These are phyloP conservation scores for Drosophila borborema DNA, from an alignment of 2,888 invertebrate species.

Conservation along the genomic window DNA sequence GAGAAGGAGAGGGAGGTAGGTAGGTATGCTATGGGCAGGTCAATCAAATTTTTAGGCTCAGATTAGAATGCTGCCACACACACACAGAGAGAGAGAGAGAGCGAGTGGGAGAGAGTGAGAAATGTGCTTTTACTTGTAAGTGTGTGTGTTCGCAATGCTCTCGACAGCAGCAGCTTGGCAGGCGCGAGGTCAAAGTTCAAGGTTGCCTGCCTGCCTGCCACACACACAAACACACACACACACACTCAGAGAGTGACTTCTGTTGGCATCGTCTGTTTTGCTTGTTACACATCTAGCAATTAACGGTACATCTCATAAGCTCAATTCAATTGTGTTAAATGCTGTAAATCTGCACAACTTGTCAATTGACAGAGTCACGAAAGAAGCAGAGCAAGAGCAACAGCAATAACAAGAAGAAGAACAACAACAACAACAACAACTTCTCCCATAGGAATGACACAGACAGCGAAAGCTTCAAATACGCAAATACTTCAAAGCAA, in stretches of 20 bases:
- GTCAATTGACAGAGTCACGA: constrained; percentile 17
- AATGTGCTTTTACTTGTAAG: not conserved
- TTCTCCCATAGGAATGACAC: constrained; percentile 26
- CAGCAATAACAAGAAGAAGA: not conserved
- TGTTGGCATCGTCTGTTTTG: constrained; percentile 5
- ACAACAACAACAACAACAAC: constrained; percentile 15
- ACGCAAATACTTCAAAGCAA: constrained; percentile 36
- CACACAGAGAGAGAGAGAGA: not conserved
- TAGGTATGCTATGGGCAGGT: constrained; percentile 40
- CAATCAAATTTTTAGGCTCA: constrained; percentile 75
- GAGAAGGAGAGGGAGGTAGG: not conserved
- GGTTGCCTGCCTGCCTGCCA: constrained; percentile 52
- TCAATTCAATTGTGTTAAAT: constrained; percentile 55
- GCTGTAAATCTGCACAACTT: constrained; percentile 46
- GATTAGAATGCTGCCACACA: constrained; percentile 63
- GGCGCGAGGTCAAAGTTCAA: constrained; percentile 76
- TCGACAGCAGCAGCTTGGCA: constrained; percentile 13
- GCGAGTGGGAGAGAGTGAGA: not conserved
- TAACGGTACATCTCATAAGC: constrained; percentile 25
- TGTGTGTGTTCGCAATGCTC: constrained; percentile 13
- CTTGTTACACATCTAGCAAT: constrained; percentile 20
- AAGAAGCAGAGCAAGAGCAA: not conserved
- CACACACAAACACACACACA: not conserved
- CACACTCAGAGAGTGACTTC: not conserved
- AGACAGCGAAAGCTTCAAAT: constrained; percentile 18